Evolutionary conservation across 2,888 invertebrate genomes (phyloP).

Genomic region (Pherbina coryleti): DNA sequence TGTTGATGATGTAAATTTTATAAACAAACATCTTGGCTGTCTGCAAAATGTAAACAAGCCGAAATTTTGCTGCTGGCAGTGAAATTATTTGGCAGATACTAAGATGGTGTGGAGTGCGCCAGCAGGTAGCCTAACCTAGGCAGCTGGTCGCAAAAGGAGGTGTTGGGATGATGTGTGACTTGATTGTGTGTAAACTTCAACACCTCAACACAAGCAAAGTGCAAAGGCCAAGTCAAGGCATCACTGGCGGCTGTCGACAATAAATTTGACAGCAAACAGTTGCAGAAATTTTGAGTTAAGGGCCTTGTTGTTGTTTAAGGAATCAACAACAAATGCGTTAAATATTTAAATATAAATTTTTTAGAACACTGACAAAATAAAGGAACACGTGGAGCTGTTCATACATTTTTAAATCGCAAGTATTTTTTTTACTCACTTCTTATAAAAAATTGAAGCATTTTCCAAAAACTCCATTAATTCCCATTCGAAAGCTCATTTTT

Average conservation of each 20-base stretch:
- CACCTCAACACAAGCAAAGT: not conserved
- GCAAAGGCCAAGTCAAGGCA: not conserved
- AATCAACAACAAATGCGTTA: not conserved
- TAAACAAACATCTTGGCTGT: not conserved
- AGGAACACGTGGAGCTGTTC: too few relatives aligned
- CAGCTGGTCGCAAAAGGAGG: not conserved
- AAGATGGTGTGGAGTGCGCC: not conserved
- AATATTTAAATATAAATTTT: not conserved
- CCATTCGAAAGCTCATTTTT: not conserved
- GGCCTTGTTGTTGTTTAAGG: not conserved
- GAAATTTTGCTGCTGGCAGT: not conserved
- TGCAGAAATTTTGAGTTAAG: not conserved
- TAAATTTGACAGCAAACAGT: not conserved
- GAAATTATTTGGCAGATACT: not conserved
- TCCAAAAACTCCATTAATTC: not conserved
- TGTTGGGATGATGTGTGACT: not conserved
- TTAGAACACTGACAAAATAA: too few relatives aligned
- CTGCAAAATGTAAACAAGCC: slow-evolving; percentile 6
- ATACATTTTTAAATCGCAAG: too few relatives aligned
- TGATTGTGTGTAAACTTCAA: not conserved
- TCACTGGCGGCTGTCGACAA: not conserved
- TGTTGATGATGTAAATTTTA: not conserved
- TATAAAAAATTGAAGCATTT: not conserved
- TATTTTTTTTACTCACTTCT: not conserved
- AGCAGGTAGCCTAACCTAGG: not conserved